These are phyloP conservation scores for Drosophila recens DNA, from an alignment of 2,888 invertebrate genomes.

Conservation along the genomic window DNA sequence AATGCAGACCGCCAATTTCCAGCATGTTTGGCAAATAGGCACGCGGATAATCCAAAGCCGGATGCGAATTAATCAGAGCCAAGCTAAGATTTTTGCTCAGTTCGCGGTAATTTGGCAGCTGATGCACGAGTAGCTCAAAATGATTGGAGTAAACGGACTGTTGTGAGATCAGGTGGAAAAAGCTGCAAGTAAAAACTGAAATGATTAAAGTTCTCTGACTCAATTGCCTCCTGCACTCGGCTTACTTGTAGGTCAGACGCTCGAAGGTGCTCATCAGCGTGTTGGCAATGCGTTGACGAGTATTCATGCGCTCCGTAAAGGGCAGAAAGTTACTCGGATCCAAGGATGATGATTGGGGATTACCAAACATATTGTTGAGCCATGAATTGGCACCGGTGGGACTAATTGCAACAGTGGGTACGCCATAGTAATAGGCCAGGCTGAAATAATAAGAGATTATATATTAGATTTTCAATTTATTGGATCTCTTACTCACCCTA, in stretches of 20 bases:
- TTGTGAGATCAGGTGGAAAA: constrained; percentile 84
- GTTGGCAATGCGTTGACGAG: constrained; percentile 85
- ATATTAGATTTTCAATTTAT: not conserved
- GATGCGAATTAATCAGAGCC: constrained; percentile 84
- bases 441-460: constrained; percentile 63
- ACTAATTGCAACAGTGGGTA: constrained; percentile 84
- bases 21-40: constrained; percentile 84
- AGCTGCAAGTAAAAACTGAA: constrained; percentile 62
- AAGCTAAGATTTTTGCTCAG: constrained; percentile 83
- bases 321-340: constrained; percentile 85
- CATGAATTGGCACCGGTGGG: constrained; percentile 85
- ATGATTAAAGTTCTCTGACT: not conserved
- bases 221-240: too few species aligned
- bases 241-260: constrained; percentile 84
- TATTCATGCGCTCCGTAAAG: constrained; percentile 85
- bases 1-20: constrained; percentile 83
- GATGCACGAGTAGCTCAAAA: constrained; percentile 77
- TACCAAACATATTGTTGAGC: constrained; percentile 86
- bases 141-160: constrained; percentile 83
- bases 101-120: constrained; percentile 83
- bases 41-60: constrained; percentile 82
- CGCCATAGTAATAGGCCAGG: constrained; percentile 82
- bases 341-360: constrained; percentile 85
- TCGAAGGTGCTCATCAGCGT: constrained; percentile 84
- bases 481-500: constrained; percentile 79